phyloP scores from a whole-genome alignment of 2,888 invertebrate genomes.

The Eupithecia inturbata region DNA sequence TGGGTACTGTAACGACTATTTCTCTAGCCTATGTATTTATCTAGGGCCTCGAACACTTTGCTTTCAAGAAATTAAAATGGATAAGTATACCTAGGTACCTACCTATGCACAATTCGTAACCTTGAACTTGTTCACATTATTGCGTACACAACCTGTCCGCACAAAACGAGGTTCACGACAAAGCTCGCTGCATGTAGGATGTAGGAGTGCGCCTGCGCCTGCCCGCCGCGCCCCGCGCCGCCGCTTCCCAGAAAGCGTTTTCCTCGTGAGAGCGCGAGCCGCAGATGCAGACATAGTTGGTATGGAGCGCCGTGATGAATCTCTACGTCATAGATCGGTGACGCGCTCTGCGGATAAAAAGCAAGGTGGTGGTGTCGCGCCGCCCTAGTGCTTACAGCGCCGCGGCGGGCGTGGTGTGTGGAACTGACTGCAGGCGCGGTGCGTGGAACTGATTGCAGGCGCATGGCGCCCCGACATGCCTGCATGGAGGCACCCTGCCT shows the following conservation, averaged over 20 bases:
- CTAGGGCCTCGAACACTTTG: background rate
- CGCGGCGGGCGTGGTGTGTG: slow-evolving; percentile 36
- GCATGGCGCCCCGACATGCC: slow-evolving; percentile 79
- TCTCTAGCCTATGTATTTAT: background rate
- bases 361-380: slow-evolving; percentile 59
- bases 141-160: slow-evolving; percentile 13
- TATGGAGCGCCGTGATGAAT: slow-evolving; percentile 64
- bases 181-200: slow-evolving; percentile 24
- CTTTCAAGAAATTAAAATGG: background rate
- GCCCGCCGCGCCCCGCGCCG: background rate
- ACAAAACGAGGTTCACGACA: slow-evolving; percentile 13
- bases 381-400: slow-evolving; percentile 56
- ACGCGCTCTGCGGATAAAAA: slow-evolving; percentile 72
- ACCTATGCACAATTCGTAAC: background rate
- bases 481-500: slow-evolving; percentile 72
- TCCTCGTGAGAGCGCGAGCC: slow-evolving; percentile 61
- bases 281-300: slow-evolving; percentile 50
- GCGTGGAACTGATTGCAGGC: slow-evolving; percentile 22
- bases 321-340: slow-evolving; percentile 70
- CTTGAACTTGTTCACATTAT: background rate
- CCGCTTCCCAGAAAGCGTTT: slow-evolving; percentile 80
- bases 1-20: too few relatives aligned
- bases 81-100: too few relatives aligned
- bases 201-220: too few relatives aligned
- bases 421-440: slow-evolving; percentile 16